Percentiles rank a stretch among this genome's conserved stretches.
Conservation (phyloP, 2,113 vertebrate species). For the Menidia beryllina region DNA sequence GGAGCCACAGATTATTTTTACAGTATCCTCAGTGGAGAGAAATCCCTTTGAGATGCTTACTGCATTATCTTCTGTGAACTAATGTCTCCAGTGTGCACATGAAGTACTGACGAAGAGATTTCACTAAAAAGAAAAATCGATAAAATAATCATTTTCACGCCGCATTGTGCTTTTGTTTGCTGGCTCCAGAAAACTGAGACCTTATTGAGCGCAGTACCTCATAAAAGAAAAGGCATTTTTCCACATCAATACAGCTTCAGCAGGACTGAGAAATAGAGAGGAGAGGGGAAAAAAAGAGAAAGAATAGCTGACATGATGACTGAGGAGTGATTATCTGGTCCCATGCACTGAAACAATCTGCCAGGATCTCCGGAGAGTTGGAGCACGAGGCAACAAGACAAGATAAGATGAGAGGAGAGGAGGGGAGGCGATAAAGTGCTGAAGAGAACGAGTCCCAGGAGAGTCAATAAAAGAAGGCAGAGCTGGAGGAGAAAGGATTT, state of each 20-base stretch:
- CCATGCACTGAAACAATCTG: conserved; percentile 72
- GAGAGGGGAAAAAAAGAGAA: conserved; percentile 22
- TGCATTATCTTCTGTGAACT: background rate
- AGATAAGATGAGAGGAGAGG: conserved; percentile 64
- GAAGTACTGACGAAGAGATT: conserved; percentile 19
- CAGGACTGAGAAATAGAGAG: conserved; percentile 27
- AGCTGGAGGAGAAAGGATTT: conserved; percentile 29
- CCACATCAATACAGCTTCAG: conserved; percentile 52
- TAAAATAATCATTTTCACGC: conserved; percentile 31
- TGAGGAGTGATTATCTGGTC: conserved; percentile 72
- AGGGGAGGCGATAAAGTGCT: conserved; percentile 61
- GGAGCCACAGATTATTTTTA: conserved; percentile 10
- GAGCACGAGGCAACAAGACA: conserved; percentile 62
- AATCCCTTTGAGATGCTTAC: conserved; percentile 7
- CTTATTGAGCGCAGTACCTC: conserved; percentile 33
- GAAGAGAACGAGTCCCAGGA: conserved; percentile 62
- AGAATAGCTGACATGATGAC: conserved; percentile 64
- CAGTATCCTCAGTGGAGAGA: background rate
- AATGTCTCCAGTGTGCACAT: background rate
- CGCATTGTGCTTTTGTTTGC: conserved; percentile 12
- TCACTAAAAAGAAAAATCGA: conserved; percentile 22
- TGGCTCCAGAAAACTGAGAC: conserved; percentile 14
- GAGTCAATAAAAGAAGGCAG: conserved; percentile 58
- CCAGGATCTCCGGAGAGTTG: conserved; percentile 64
- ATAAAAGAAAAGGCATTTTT: conserved; percentile 38